Evolutionary conservation across 2,797 vertebrate genomes (phyloP), one percentile per base, ranked within the genome.

Genomic region (Acridotheres tristis): DNA sequence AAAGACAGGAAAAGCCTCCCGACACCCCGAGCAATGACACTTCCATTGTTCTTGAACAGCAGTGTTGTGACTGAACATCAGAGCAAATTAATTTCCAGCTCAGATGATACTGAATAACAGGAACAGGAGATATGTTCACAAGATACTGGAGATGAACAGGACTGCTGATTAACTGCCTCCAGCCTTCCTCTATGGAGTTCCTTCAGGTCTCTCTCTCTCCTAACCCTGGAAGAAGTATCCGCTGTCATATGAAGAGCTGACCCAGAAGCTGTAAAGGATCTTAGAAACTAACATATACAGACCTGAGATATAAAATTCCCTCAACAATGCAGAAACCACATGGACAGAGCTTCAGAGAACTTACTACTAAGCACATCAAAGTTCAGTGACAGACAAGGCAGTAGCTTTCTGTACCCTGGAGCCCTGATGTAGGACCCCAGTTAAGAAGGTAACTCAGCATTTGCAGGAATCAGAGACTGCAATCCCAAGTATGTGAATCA

Each of bases 341-440:
- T 0, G 2, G 26, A n/a, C 0, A 74, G 23, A 87, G 32, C 27
- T 42, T 59, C 17, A 34, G 21, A 47, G 30, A 87, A 62, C 23
- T 63, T 51, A 20, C 1, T 25, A 10, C 11, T n/a, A 16, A 54
- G 45, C 29, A 45, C 1, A 16, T 7, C 1, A 1, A 67, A n/a
- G 29, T 40, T 27, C n/a, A 26, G 12, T 21, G 30, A 63, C 32
- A 71, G 40, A 59, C 30, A 57, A 45, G n/a, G 21, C 32, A 71
- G 48, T 1, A 59, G 34, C 17, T 34, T 71, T 63, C 45, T 53
- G 19, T n/a, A 20, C 5, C 5, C 6, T 4, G 11, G 36, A 76
- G 51, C 5, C 18, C 43, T 67, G 21, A 34, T 36, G 21, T 7
- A 30, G 38, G 30, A 50, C 5, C 17, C 12, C 30, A 36, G 36